Evolutionary conservation across 2,797 vertebrate species (phyloP).

Genomic region (Aulostomus chinensis): DNA sequence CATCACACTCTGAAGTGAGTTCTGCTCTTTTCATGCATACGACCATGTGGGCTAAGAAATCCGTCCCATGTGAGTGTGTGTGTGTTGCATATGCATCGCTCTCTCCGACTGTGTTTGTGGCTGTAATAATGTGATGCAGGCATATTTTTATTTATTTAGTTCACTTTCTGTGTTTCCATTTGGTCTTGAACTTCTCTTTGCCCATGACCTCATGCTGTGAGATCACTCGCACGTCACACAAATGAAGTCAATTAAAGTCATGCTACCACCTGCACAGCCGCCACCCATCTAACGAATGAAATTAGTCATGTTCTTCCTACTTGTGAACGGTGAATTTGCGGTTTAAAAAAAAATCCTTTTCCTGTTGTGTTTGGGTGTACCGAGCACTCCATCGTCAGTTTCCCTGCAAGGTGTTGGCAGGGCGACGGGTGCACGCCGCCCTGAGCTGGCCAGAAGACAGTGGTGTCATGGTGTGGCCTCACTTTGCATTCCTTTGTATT

Average conservation of each 20-base stretch:
- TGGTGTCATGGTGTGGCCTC: slow-evolving; percentile 45
- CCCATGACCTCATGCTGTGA: slow-evolving; percentile 61
- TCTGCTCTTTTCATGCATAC: not conserved
- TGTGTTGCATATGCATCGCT: slow-evolving; percentile 8
- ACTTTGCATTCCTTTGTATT: slow-evolving; percentile 54
- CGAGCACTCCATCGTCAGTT: slow-evolving; percentile 13
- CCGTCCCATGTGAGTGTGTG: not conserved
- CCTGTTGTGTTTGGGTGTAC: slow-evolving; percentile 28
- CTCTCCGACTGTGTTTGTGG: not conserved
- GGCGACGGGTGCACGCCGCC: slow-evolving; percentile 12
- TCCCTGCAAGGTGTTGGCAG: slow-evolving; percentile 31
- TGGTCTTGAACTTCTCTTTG: slow-evolving; percentile 13
- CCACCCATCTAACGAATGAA: slow-evolving; percentile 18
- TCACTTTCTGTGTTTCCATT: slow-evolving; percentile 16
- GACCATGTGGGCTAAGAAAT: not conserved
- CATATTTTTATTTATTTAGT: slow-evolving; percentile 25
- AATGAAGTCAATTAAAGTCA: slow-evolving; percentile 28
- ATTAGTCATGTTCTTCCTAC: slow-evolving; percentile 4
- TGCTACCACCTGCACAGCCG: slow-evolving; percentile 43
- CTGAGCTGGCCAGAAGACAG: slow-evolving; percentile 33
- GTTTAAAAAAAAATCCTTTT: slow-evolving; percentile 4
- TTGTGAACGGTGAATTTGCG: slow-evolving; percentile 18
- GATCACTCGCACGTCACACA: slow-evolving; percentile 40
- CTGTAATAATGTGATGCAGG: not conserved
- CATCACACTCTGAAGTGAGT: not conserved